A percentile compares a stretch with the other conserved stretches of the same genome.
Evolutionary conservation across 2,888 invertebrate species (phyloP).

Genomic region (Lepidochrysops patricia): DNA sequence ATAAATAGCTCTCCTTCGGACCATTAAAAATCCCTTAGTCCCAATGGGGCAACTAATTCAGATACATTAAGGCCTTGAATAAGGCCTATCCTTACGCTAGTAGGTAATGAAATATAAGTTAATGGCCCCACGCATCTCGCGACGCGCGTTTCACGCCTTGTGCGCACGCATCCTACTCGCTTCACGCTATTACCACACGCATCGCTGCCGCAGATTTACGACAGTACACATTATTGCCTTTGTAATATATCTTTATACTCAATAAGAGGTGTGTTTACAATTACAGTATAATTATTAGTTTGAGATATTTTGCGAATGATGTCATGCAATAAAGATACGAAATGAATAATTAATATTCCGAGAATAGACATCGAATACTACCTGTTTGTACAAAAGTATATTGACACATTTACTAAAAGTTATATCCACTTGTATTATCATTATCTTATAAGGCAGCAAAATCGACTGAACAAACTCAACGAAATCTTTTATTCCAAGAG

Average conservation of each 20-base stretch:
- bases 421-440: too few relatives aligned
- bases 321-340: too few relatives aligned
- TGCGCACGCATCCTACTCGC: background rate
- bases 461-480: background rate
- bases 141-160: background rate
- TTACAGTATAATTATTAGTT: background rate
- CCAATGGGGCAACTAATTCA: too few relatives aligned
- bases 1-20: too few relatives aligned
- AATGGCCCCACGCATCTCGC: background rate
- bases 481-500: background rate
- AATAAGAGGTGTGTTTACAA: background rate
- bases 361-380: too few relatives aligned
- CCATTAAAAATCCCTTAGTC: too few relatives aligned
- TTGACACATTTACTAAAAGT: too few relatives aligned
- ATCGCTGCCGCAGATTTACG: background rate
- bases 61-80: too few relatives aligned
- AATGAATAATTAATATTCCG: too few relatives aligned
- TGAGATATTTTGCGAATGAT: too few relatives aligned
- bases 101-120: background rate
- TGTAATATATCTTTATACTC: background rate
- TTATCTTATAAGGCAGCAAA: background rate
- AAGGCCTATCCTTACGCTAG: background rate
- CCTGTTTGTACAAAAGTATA: too few relatives aligned
- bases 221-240: slow-evolving; percentile 8
- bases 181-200: background rate